Conservation (phyloP, 1,140 invertebrate species). For the Wiebesia pumilae region DNA sequence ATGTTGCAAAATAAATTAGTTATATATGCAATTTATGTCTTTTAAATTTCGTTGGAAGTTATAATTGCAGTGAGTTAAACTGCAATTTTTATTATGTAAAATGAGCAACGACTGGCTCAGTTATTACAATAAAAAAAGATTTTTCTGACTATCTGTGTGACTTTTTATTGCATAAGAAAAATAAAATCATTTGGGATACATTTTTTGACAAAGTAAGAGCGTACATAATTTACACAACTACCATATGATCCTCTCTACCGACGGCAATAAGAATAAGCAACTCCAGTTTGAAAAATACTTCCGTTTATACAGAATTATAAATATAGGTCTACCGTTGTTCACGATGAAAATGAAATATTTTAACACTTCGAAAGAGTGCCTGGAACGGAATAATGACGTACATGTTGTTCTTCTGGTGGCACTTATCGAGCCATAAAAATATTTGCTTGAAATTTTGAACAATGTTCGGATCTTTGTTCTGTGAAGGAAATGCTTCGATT, state of each 20-base stretch:
- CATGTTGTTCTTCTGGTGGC: background rate
- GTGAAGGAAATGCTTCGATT: background rate
- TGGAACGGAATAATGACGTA: background rate
- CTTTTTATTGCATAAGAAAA: background rate
- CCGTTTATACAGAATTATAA: background rate
- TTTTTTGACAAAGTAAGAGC: background rate
- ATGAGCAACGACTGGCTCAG: background rate
- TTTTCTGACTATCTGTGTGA: background rate
- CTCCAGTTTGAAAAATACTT: background rate
- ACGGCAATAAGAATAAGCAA: background rate
- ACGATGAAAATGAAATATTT: background rate
- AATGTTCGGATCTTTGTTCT: background rate
- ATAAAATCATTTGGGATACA: constrained; percentile 7
- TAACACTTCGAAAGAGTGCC: background rate
- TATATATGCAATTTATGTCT: constrained; percentile 8
- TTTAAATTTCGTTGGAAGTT: background rate
- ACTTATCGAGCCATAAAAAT: background rate
- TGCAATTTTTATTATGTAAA: constrained; percentile 22
- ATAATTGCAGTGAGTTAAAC: constrained; percentile 2
- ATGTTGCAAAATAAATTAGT: constrained; percentile 2
- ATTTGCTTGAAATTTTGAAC: background rate
- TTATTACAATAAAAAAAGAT: background rate
- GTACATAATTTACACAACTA: background rate
- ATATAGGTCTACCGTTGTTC: background rate
- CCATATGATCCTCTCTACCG: background rate